Base-by-base conservation (phyloP, 2,888 invertebrate genomes). In the Odontocolon sp. region DNA sequence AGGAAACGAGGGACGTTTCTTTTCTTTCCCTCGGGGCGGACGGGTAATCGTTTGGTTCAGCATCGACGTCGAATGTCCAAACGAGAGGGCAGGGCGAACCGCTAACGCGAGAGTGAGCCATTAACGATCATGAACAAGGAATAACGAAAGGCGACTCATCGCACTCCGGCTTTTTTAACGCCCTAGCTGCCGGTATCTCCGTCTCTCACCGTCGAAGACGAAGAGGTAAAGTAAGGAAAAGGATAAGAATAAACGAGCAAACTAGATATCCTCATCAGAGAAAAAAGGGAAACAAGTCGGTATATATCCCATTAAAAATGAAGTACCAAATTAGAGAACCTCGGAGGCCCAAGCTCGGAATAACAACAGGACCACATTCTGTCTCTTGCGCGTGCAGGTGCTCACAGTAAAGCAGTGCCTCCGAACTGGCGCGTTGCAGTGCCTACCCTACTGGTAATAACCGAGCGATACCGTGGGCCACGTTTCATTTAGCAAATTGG, bases 401-500 rank as follows among this genome's bases (percentile, higher is more conserved):
- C 47, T 38, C 36, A 9, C 50, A 9, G 36, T 23, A 38, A 50
- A 64, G 38, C 47, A 61, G 42, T 26, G 47, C 50, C 64, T 36
- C 50, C 36, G 64, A 18, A 31, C 33, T 33, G 36, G 47, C 63
- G 47, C 47, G 33, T 64, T 36, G 36, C 50, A 26, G 38, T 74
- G 69, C 50, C 40, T 50, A 31, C 47, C 56, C 67, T 67, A 78
- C 59, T 70, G 81, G 83, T 83, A 86, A 86, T 87, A 87, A 87
- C 84, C 85, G 83, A 82, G 82, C 85, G 86, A 81, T 79, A 86
- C 82, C 84, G 85, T 82, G 83, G 82, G 85, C 87, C 85, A 85
- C 88, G 88, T 88, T 89, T 89, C 89, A 89, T 89, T 89, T 89
- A 88, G 88, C 89, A 89, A 89, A 89, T 89, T 89, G 89, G 85